phyloP scores from a whole-genome alignment of 2,888 invertebrate species.

The Agrochola macilenta region DNA sequence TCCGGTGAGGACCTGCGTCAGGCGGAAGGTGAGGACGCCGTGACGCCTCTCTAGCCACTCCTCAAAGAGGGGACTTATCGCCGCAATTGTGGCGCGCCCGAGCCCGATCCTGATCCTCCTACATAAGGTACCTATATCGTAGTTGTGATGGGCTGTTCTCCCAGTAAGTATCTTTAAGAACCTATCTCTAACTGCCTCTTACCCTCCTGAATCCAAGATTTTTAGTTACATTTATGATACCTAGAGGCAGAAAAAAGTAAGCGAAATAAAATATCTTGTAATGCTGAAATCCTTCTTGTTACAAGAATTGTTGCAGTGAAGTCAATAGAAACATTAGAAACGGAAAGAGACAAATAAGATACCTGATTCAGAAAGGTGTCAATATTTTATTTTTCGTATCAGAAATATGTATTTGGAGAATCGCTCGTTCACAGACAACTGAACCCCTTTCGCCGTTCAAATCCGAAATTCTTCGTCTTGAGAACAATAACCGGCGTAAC shows the following conservation, averaged over 20 bases:
- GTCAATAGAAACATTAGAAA: slow-evolving; percentile 10
- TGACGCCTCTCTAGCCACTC: too few relatives aligned
- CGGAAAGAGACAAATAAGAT: slow-evolving; percentile 45
- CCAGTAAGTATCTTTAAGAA: background rate
- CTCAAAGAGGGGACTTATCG: too few relatives aligned
- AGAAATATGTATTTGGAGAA: slow-evolving; percentile 50
- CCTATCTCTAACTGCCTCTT: background rate
- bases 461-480: slow-evolving; percentile 28
- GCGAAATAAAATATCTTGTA: background rate
- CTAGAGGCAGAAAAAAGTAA: background rate
- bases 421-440: slow-evolving; percentile 20
- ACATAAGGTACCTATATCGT: background rate
- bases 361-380: slow-evolving; percentile 39
- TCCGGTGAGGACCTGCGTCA: too few relatives aligned
- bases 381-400: slow-evolving; percentile 42
- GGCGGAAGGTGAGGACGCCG: too few relatives aligned
- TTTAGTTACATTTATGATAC: background rate
- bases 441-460: slow-evolving; percentile 36
- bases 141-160: background rate
- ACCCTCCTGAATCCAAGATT: background rate
- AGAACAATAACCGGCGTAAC: slow-evolving; percentile 31
- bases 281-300: background rate
- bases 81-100: too few relatives aligned
- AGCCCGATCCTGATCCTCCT: too few relatives aligned
- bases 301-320: slow-evolving; percentile 7